These are phyloP conservation scores for Anas platyrhynchos DNA, from an alignment of 2,113 vertebrate species.

Conservation along the genomic window DNA sequence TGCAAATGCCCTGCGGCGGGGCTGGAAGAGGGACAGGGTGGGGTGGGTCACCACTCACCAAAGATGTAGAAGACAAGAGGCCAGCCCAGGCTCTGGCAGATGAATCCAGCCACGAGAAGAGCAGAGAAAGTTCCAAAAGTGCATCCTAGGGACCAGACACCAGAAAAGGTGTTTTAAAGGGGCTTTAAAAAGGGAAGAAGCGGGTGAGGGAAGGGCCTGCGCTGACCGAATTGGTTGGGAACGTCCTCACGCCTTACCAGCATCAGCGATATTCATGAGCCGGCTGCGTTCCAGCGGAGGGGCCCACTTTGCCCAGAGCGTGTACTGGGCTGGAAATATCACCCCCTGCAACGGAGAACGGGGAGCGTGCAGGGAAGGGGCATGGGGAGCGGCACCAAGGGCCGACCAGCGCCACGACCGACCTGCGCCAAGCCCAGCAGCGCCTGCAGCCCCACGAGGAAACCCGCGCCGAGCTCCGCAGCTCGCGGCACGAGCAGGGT, in stretches of 20 bases:
- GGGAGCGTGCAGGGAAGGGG: background rate
- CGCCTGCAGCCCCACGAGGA: conserved; percentile 76
- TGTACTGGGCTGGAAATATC: conserved; percentile 80
- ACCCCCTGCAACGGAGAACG: conserved; percentile 61
- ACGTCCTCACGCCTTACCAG: background rate
- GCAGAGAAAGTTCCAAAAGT: conserved; percentile 80
- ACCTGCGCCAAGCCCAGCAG: conserved; percentile 81
- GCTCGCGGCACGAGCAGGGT: conserved; percentile 82
- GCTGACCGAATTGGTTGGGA: background rate
- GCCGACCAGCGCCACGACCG: background rate
- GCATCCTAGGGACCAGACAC: conserved; percentile 19
- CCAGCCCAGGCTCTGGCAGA: conserved; percentile 81
- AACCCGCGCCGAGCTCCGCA: conserved; percentile 73
- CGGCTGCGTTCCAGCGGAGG: conserved; percentile 79
- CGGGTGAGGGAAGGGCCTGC: background rate
- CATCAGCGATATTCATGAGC: conserved; percentile 72
- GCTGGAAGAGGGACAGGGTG: background rate
- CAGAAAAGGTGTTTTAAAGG: background rate
- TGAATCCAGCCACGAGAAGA: conserved; percentile 76
- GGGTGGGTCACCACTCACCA: conserved; percentile 59
- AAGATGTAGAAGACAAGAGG: conserved; percentile 83
- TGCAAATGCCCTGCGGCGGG: background rate
- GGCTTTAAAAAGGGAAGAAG: background rate
- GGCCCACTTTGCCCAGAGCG: conserved; percentile 82
- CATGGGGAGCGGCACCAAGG: fast-evolving